Evolutionary conservation across 2,113 vertebrate genomes (phyloP).

Genomic region (Caranx melampygus): DNA sequence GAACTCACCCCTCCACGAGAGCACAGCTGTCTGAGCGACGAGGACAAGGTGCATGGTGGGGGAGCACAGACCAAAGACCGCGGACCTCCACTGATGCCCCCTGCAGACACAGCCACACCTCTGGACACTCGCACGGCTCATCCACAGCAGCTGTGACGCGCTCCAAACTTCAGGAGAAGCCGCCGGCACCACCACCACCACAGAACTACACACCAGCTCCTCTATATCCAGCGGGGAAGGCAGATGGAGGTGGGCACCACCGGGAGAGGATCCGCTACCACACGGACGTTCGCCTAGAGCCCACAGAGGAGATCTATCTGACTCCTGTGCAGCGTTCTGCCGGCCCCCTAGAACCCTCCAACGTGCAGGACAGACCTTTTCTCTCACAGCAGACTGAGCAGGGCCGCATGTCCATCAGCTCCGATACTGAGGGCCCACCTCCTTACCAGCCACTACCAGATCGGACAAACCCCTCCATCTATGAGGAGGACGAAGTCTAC

Average conservation of each 20-base stretch:
- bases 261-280: conserved; percentile 93
- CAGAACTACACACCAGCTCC: conserved; percentile 80
- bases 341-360: conserved; percentile 80
- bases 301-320: conserved; percentile 97
- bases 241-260: conserved; percentile 79
- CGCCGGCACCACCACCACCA: conserved; percentile 78
- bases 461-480: conserved; percentile 92
- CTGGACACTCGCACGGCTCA: conserved; percentile 81
- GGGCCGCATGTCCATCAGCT: conserved; percentile 94
- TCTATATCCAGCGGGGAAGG: conserved; percentile 78
- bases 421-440: conserved; percentile 89
- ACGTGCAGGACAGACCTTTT: conserved; percentile 83
- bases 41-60: conserved; percentile 87
- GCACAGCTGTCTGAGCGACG: conserved; percentile 96
- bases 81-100: conserved; percentile 93
- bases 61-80: conserved; percentile 92
- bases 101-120: conserved; percentile 85
- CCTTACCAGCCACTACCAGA: conserved; percentile 87
- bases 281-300: conserved; percentile 90
- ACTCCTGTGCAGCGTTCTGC: conserved; percentile 92
- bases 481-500: conserved; percentile 91
- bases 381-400: conserved; percentile 88
- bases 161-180: conserved; percentile 76
- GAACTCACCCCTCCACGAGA: conserved; percentile 91
- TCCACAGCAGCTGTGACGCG: conserved; percentile 51